A percentile compares a stretch with the other conserved stretches of the same genome.
Evolutionary conservation across 1,140 invertebrate species (phyloP).

Genomic region (Zaprionus gabonicus): DNA sequence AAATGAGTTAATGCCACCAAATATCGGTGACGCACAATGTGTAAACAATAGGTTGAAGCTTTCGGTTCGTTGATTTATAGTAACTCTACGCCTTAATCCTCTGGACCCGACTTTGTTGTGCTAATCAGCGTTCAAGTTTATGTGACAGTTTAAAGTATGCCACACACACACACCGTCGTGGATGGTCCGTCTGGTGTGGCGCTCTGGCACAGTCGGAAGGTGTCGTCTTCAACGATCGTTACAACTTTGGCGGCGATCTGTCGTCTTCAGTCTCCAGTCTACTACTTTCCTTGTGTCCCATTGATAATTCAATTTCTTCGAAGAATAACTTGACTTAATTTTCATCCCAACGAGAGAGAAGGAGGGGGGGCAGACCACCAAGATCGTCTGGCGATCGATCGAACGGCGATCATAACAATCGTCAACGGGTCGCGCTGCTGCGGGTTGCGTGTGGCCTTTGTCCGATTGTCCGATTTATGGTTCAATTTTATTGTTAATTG

Average conservation of each 20-base stretch:
- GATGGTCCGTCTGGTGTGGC: constrained; percentile 54
- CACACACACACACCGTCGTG: constrained; percentile 55
- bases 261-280: background rate
- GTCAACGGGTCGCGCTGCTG: constrained; percentile 55
- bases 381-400: constrained; percentile 39
- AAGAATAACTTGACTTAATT: constrained; percentile 73
- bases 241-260: constrained; percentile 41
- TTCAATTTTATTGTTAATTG: constrained; percentile 84
- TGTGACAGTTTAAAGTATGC: constrained; percentile 82
- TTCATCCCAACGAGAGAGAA: constrained; percentile 30
- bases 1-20: constrained; percentile 79
- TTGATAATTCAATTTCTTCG: constrained; percentile 80
- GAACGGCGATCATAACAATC: constrained; percentile 75
- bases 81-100: constrained; percentile 67
- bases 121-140: constrained; percentile 82
- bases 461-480: constrained; percentile 64
- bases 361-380: constrained; percentile 57
- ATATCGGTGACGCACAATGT: constrained; percentile 71
- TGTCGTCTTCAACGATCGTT: constrained; percentile 68
- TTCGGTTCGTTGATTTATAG: constrained; percentile 68
- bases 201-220: constrained; percentile 54
- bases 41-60: constrained; percentile 70
- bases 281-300: constrained; percentile 66
- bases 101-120: constrained; percentile 76
- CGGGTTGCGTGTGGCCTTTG: constrained; percentile 73